A percentile compares a stretch with the other conserved stretches of the same genome.
phyloP scores from a whole-genome alignment of 2,888 invertebrate genomes.

The Polydesmus complanatus region DNA sequence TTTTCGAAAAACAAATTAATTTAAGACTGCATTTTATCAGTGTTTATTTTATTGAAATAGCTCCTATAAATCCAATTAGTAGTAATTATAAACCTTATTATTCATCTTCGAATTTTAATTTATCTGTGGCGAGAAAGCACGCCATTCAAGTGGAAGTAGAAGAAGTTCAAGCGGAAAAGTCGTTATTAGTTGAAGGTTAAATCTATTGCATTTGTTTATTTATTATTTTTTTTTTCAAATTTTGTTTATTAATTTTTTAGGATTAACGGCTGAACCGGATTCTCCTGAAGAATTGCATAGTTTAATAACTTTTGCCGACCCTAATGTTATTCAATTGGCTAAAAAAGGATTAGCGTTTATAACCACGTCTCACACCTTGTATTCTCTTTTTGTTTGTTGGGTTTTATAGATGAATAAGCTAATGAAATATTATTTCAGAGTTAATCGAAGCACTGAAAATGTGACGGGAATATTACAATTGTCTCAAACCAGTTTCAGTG shows the following conservation, averaged over 20 bases:
- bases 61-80: background rate
- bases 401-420: no score
- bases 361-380: background rate
- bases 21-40: no score
- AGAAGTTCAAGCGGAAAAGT: background rate
- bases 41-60: background rate
- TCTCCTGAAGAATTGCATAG: background rate
- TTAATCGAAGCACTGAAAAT: background rate
- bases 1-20: no score
- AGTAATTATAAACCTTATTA: background rate
- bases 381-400: no score
- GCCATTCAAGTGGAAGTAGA: background rate
- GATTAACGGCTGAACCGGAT: background rate
- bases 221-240: background rate
- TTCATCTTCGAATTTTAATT: background rate
- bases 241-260: background rate
- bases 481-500: slow-evolving; percentile 29
- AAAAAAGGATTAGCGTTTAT: background rate
- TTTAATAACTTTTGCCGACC: background rate
- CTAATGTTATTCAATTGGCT: background rate
- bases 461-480: no score
- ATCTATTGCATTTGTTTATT: background rate
- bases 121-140: background rate
- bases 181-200: background rate
- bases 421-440: background rate